Percentiles rank a stretch among this genome's conserved stretches.
These are phyloP conservation scores for Connochaetes taurinus DNA, from an alignment of 2,113 vertebrate species.

Conservation along the genomic window DNA sequence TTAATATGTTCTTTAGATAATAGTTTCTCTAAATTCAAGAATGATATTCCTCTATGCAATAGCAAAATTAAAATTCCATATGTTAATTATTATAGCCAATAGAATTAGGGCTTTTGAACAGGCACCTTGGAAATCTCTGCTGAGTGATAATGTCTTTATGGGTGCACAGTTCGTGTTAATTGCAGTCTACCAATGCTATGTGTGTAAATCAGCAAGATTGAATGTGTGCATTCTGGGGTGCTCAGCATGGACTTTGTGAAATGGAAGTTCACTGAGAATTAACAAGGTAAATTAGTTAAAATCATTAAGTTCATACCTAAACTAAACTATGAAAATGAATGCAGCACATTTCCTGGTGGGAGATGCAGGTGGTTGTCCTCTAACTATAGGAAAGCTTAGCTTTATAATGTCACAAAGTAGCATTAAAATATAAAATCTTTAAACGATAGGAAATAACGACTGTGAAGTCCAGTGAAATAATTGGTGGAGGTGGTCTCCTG, in stretches of 20 bases:
- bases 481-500: background rate
- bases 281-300: slow-evolving; percentile 46
- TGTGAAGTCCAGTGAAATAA: background rate
- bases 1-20: background rate
- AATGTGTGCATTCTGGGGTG: background rate
- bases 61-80: background rate
- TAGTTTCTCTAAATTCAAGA: background rate
- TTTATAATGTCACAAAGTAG: background rate
- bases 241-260: background rate
- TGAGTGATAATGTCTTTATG: background rate
- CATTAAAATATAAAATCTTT: background rate
- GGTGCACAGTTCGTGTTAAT: background rate
- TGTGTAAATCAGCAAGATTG: background rate
- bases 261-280: slow-evolving; percentile 34
- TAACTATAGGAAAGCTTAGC: background rate
- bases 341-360: background rate
- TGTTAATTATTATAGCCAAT: background rate
- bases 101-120: background rate
- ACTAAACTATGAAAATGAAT: slow-evolving; percentile 8
- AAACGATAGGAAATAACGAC: background rate
- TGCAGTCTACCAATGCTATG: background rate
- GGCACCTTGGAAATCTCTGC: background rate
- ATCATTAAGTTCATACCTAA: background rate
- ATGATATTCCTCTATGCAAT: background rate
- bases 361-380: background rate